These are phyloP conservation scores for Agrochola macilenta DNA, from an alignment of 2,888 invertebrate genomes.

Conservation along the genomic window DNA sequence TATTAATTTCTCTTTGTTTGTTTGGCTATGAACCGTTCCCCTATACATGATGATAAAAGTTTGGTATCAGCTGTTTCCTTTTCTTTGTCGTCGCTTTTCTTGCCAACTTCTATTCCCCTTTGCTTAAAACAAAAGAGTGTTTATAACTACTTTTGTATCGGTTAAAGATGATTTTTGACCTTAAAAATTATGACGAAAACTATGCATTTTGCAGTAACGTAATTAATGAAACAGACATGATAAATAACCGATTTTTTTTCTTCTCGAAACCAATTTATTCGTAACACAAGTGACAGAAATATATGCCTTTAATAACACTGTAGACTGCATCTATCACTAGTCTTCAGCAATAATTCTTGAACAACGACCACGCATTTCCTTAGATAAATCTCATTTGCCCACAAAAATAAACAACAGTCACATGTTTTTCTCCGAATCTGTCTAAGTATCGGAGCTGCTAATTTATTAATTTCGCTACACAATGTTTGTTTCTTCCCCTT, in stretches of 20 bases:
- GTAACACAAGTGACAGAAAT: slow-evolving; percentile 28
- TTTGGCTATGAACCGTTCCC: slow-evolving; percentile 80
- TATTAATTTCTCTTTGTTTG: slow-evolving; percentile 88
- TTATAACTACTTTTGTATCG: no score
- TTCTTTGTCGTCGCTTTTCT: slow-evolving; percentile 5
- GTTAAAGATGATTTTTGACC: not conserved
- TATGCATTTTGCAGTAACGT: not conserved
- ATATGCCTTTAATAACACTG: slow-evolving; percentile 28
- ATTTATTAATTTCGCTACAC: slow-evolving; percentile 59
- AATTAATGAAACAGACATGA: not conserved
- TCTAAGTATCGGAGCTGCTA: slow-evolving; percentile 48
- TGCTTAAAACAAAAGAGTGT: slow-evolving; percentile 5
- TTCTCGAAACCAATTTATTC: slow-evolving; percentile 21
- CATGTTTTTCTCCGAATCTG: slow-evolving; percentile 31
- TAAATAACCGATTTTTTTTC: not conserved
- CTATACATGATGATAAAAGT: slow-evolving; percentile 61
- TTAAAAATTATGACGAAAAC: not conserved
- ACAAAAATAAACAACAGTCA: slow-evolving; percentile 53
- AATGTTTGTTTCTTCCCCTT: slow-evolving; percentile 61
- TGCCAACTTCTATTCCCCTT: not conserved
- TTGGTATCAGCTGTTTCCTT: slow-evolving; percentile 56
- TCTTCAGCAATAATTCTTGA: slow-evolving; percentile 41
- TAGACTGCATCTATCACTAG: slow-evolving; percentile 44
- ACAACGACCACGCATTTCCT: slow-evolving; percentile 56
- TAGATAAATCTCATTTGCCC: slow-evolving; percentile 58